These are phyloP conservation scores for Guaruba guarouba DNA, from an alignment of 2,113 vertebrate species.

Conservation along the genomic window DNA sequence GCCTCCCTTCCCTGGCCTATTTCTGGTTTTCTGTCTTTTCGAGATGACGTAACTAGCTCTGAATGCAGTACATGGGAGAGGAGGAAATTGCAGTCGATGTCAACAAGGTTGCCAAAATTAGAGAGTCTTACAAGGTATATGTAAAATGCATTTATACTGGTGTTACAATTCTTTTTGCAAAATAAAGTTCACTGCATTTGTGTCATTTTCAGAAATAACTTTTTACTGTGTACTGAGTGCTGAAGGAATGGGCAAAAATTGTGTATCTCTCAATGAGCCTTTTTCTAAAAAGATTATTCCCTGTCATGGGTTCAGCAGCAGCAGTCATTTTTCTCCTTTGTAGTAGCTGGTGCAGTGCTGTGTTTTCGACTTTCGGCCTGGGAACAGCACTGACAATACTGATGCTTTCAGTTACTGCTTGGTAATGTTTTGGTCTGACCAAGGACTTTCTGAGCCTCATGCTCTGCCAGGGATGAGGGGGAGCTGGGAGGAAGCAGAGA, in stretches of 20 bases:
- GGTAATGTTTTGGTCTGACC: too few relatives aligned
- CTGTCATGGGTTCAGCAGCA: neutral
- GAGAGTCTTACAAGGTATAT: neutral
- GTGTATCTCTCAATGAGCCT: neutral
- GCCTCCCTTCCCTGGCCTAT: slow-evolving; percentile 16
- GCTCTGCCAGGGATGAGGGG: too few relatives aligned
- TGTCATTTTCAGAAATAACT: neutral
- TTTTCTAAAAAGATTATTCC: slow-evolving; percentile 15
- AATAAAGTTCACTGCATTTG: neutral
- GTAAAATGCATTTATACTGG: neutral
- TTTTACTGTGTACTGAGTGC: neutral
- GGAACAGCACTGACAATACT: too few relatives aligned
- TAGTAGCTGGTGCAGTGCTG: too few relatives aligned
- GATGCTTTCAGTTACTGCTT: too few relatives aligned
- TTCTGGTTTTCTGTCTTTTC: slow-evolving; percentile 1
- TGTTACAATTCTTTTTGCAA: neutral
- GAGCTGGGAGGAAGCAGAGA: too few relatives aligned
- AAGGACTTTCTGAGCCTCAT: too few relatives aligned
- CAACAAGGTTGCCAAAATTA: neutral
- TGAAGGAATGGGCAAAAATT: slow-evolving; percentile 64
- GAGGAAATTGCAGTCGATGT: neutral
- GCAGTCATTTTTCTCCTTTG: too few relatives aligned
- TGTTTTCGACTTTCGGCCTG: too few relatives aligned
- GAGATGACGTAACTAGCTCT: slow-evolving; percentile 1
- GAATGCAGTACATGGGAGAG: neutral